phyloP scores from a whole-genome alignment of 1,140 invertebrate genomes.

The Triops longicaudatus region DNA sequence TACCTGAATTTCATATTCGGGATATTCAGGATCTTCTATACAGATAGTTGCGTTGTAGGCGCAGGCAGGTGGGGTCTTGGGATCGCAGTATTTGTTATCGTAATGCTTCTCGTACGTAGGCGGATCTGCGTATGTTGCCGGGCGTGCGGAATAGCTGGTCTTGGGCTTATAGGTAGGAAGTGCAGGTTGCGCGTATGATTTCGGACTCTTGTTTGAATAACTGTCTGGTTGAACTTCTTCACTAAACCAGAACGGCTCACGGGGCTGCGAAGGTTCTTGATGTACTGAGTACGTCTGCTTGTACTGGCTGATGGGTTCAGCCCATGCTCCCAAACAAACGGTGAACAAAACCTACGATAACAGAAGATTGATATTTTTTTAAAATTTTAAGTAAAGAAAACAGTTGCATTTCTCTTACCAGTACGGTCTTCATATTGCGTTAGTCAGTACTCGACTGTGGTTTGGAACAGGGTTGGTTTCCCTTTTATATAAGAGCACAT shows the following conservation, averaged over 20 bases:
- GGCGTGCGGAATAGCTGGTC: neutral
- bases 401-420: neutral
- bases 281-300: neutral
- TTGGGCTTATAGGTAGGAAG: neutral
- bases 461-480: neutral
- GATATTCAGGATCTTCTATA: conserved; percentile 33
- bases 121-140: neutral
- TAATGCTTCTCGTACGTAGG: neutral
- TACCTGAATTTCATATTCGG: conserved; percentile 32
- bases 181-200: neutral
- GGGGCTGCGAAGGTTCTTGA: neutral
- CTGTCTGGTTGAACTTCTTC: neutral
- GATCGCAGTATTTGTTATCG: conserved; percentile 28
- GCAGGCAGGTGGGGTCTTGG: conserved; percentile 31
- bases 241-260: neutral
- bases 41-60: conserved; percentile 32
- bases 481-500: neutral
- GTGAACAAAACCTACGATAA: neutral
- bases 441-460: neutral
- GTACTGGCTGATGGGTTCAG: neutral
- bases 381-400: neutral
- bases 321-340: neutral
- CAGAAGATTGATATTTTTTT: neutral
- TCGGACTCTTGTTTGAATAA: neutral
- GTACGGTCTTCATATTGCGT: neutral